These are phyloP conservation scores for Metopolophium dirhodum DNA, from an alignment of 1,140 invertebrate genomes.

Conservation along the genomic window DNA sequence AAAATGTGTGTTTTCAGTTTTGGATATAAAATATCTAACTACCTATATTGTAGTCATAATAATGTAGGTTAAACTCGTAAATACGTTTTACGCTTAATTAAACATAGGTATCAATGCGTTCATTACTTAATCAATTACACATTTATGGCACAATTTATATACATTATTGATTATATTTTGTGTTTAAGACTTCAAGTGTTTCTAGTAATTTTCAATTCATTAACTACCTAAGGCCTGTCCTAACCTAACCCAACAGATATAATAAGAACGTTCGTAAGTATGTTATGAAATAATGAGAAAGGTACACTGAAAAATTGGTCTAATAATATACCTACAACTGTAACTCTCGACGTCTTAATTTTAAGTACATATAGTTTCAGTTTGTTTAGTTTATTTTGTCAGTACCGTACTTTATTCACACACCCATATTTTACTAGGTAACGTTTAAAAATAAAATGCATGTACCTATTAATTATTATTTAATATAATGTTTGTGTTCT, in stretches of 20 bases:
- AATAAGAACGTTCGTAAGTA: not conserved
- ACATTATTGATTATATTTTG: conserved; percentile 2
- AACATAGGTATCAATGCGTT: not conserved
- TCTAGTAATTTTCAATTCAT: not conserved
- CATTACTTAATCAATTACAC: not conserved
- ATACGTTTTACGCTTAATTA: not conserved
- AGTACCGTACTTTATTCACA: not conserved
- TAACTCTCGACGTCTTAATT: not conserved
- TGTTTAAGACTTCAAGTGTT: not conserved
- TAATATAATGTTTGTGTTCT: not conserved
- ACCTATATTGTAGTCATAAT: not conserved
- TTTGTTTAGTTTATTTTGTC: not conserved
- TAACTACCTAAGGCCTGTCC: not conserved
- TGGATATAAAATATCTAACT: not conserved
- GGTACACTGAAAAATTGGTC: not conserved
- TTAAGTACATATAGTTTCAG: not conserved
- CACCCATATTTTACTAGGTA: not conserved
- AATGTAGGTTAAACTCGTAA: not conserved
- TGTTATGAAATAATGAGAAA: not conserved
- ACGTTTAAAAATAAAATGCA: not conserved
- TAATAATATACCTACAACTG: not conserved
- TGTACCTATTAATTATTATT: not conserved
- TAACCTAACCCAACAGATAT: not conserved
- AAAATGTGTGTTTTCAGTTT: not conserved
- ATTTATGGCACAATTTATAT: not conserved